Evolutionary conservation across 2,113 vertebrate species (phyloP).

Genomic region (Peromyscus polionotus): DNA sequence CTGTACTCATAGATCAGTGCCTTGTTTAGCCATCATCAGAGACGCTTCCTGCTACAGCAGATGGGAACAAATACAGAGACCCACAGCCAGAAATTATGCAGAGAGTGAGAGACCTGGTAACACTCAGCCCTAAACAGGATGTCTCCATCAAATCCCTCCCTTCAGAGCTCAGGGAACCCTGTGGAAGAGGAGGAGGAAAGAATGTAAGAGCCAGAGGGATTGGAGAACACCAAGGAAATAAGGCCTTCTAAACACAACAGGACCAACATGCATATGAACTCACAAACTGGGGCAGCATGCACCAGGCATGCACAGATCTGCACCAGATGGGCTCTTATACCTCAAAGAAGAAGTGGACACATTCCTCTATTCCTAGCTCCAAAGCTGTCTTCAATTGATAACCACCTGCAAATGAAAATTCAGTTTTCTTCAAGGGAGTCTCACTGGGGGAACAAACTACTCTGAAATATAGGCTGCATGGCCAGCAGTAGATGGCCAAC

Average conservation of each 20-base stretch:
- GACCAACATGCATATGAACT: neutral
- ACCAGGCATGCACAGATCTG: neutral
- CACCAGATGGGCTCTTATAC: neutral
- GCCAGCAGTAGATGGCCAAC: neutral
- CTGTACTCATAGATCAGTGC: too few species aligned
- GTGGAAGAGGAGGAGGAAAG: neutral
- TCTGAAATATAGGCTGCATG: neutral
- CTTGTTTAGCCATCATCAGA: neutral
- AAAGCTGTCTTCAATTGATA: neutral
- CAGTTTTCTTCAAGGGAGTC: neutral
- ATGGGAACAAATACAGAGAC: neutral
- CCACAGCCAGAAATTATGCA: neutral
- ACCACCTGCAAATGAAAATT: neutral
- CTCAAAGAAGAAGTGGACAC: neutral
- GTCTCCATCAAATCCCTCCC: neutral
- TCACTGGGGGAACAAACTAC: neutral
- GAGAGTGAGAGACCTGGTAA: neutral
- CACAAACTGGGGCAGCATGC: neutral
- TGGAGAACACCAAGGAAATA: neutral
- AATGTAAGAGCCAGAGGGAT: neutral
- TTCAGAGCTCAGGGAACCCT: neutral
- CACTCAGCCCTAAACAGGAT: neutral
- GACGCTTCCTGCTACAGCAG: neutral
- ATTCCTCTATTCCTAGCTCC: neutral
- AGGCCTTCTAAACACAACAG: neutral